Percentiles rank a stretch among this genome's conserved stretches.
Conservation (phyloP, 2,113 vertebrate species). For the Cavia porcellus region DNA sequence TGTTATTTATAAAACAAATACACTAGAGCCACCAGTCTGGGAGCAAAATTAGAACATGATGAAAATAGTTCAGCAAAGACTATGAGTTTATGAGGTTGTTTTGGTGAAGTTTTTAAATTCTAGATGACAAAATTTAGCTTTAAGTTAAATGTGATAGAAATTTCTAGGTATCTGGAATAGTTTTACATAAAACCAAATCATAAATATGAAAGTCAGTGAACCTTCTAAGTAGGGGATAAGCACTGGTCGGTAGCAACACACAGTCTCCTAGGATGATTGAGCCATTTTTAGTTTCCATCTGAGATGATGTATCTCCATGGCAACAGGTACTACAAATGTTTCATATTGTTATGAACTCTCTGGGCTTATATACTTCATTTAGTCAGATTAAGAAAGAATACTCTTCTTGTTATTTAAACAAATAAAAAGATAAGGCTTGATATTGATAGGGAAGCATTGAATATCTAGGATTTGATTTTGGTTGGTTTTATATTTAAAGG, state of each 20-base stretch:
- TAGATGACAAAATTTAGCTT: not conserved
- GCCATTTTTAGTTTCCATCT: constrained; percentile 77
- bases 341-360: constrained; percentile 76
- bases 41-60: constrained; percentile 30
- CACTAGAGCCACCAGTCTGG: not conserved
- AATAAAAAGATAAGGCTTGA: constrained; percentile 8
- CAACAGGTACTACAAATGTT: constrained; percentile 81
- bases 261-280: not conserved
- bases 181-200: constrained; percentile 48
- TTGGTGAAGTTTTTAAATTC: not conserved
- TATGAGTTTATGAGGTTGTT: not conserved
- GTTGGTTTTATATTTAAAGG: not conserved
- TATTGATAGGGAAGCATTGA: not conserved
- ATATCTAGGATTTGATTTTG: constrained; percentile 59
- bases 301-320: constrained; percentile 82
- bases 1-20: constrained; percentile 17
- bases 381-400: constrained; percentile 48
- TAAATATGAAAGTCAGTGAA: not conserved
- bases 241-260: not conserved
- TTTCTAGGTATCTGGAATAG: not conserved
- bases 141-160: not conserved
- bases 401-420: constrained; percentile 54
- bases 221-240: not conserved
- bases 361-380: constrained; percentile 70
- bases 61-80: not conserved